Conservation (phyloP, 1,140 invertebrate species). For the Camponotus floridanus region DNA sequence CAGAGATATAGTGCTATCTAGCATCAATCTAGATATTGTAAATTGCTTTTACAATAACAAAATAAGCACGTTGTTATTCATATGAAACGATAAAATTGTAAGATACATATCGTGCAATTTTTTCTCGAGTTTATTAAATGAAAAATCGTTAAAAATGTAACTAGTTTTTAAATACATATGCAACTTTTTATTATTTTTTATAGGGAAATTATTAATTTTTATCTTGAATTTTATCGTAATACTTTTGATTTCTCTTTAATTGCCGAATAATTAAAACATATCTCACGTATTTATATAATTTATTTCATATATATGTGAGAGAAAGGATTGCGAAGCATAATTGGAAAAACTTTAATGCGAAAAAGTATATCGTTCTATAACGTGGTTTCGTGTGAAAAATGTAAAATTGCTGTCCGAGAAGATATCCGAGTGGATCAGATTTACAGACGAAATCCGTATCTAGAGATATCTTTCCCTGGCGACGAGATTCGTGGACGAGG, state of each 20-base stretch:
- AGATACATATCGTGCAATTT: background rate
- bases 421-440: conserved; percentile 61
- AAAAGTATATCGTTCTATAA: background rate
- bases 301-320: background rate
- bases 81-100: background rate
- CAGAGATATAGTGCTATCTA: background rate
- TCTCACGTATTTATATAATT: conserved; percentile 7
- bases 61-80: background rate
- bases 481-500: background rate
- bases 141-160: background rate
- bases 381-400: conserved; percentile 22
- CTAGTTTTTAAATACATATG: background rate
- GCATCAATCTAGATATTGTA: conserved; percentile 14
- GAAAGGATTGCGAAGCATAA: background rate
- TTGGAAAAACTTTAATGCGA: conserved; percentile 1
- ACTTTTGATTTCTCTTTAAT: background rate
- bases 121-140: background rate
- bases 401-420: conserved; percentile 42
- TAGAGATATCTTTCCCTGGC: conserved; percentile 60
- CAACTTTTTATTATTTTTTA: conserved; percentile 3
- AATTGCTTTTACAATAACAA: conserved; percentile 3
- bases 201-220: background rate
- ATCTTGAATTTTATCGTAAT: conserved; percentile 1
- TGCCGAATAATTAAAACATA: background rate
- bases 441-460: conserved; percentile 66